Conservation (phyloP, 2,797 vertebrate genomes). For the Coregonus sp. region DNA sequence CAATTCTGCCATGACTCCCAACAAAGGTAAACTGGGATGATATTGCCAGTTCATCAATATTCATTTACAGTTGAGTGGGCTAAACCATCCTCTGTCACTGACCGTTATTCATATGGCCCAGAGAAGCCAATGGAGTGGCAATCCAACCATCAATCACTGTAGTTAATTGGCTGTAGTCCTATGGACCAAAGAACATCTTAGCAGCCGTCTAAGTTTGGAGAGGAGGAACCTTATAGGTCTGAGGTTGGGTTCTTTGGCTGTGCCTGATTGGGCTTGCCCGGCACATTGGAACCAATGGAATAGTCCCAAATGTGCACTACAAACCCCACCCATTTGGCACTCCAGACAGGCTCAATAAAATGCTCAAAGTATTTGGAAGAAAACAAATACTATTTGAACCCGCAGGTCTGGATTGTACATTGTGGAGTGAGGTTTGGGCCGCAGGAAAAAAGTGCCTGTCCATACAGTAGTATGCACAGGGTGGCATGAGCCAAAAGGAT, state of each 20-base stretch:
- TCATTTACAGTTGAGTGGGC: neutral
- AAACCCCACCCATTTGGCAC: neutral
- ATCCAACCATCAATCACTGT: neutral
- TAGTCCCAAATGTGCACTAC: neutral
- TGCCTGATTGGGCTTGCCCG: neutral
- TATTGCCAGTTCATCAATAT: neutral
- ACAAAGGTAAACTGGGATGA: neutral
- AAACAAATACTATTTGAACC: neutral
- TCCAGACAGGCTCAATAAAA: neutral
- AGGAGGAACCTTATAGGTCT: neutral
- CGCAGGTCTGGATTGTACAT: neutral
- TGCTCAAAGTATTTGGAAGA: neutral
- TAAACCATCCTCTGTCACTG: neutral
- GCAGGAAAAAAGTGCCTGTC: neutral
- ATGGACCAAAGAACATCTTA: neutral
- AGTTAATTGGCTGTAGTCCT: neutral
- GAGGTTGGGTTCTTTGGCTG: neutral
- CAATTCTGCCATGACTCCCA: neutral
- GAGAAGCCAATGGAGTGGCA: neutral
- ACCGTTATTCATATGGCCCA: neutral
- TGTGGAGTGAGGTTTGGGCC: neutral
- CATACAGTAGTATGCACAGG: neutral
- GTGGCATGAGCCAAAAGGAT: neutral
- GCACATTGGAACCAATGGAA: neutral
- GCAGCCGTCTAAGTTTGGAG: neutral